Base-by-base conservation (phyloP, 2,797 vertebrate species). In the Acestrorhynchus altus region DNA sequence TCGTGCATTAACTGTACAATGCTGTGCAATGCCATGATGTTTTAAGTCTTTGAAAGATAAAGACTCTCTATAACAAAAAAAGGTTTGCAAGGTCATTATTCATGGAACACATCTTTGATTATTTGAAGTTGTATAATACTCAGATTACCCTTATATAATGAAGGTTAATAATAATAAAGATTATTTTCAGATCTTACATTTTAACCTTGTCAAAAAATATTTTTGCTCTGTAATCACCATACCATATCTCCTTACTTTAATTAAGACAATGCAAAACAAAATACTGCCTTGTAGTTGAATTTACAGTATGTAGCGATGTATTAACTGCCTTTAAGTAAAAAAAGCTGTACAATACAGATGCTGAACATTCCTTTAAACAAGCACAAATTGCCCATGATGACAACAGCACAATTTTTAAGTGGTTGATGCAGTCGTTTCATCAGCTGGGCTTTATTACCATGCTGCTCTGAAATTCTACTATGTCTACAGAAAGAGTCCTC, bases 1-100 rank as follows among this genome's bases (percentile, higher is more conserved):
- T 49, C 73, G 18, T 84, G 80, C 83, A 83, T 82, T 85, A 87
- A 85, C 79, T 87, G 64, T 80, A 78, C 12, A 47, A 64, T 44
- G 8, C 46, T 74, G 71, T 80, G 71, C 66, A 20, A 52, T 78
- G 49, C 46, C 5, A 20, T 79, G 59, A 78, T 54, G 79, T 54
- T 85, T 49, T 88, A 74, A 85, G 73, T 70, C 81, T 83, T 54
- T 56, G 79, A 73, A 40, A 81, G 64, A 60, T 86, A 90, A 92
- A 86, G 85, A 81, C 70, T 65, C 65, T 22, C 61, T 66, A 79
- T 84, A 80, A 83, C 59, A 83, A 79, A 77, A 65, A 16, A 39
- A 7, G 1, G 12, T 20, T 20, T 3, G 66, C 26, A 59, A 52
- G 46, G 15, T 12, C 26, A 31, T 4, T n/a, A 15, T 12, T 42